phyloP scores from a whole-genome alignment of 2,113 vertebrate genomes.

The Corythornis vintsioides region DNA sequence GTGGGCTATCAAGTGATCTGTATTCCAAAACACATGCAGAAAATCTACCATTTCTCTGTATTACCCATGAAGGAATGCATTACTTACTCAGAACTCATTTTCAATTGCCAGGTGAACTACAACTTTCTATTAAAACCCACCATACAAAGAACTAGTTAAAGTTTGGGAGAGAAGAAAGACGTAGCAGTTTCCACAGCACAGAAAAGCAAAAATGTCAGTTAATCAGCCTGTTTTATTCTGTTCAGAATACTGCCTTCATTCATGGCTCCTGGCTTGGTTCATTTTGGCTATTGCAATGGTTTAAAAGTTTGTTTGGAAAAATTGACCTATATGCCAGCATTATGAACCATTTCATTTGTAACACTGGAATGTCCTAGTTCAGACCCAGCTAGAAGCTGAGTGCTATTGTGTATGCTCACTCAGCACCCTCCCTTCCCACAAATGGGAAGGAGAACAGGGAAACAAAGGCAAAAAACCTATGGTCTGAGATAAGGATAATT shows the following conservation, averaged over 20 bases:
- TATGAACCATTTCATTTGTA: not conserved
- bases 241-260: not conserved
- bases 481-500: not conserved
- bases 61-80: not conserved
- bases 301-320: slow-evolving; percentile 17
- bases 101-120: not conserved
- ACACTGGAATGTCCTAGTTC: not conserved
- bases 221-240: not conserved
- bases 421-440: not conserved
- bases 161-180: not conserved
- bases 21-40: not conserved
- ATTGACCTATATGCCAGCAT: not conserved
- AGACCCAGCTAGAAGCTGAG: not conserved
- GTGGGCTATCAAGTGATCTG: not conserved
- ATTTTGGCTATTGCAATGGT: not conserved
- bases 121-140: not conserved
- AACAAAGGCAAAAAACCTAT: not conserved
- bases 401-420: not conserved
- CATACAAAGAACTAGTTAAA: not conserved
- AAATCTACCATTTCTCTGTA: not conserved
- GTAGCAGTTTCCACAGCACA: not conserved
- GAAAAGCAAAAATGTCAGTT: not conserved
- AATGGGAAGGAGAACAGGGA: not conserved
- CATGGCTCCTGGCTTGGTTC: not conserved
- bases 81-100: not conserved